A percentile compares a stretch with the other conserved stretches of the same genome.
phyloP scores from a whole-genome alignment of 2,888 invertebrate species.

The Caenorhabditis macrosperma region DNA sequence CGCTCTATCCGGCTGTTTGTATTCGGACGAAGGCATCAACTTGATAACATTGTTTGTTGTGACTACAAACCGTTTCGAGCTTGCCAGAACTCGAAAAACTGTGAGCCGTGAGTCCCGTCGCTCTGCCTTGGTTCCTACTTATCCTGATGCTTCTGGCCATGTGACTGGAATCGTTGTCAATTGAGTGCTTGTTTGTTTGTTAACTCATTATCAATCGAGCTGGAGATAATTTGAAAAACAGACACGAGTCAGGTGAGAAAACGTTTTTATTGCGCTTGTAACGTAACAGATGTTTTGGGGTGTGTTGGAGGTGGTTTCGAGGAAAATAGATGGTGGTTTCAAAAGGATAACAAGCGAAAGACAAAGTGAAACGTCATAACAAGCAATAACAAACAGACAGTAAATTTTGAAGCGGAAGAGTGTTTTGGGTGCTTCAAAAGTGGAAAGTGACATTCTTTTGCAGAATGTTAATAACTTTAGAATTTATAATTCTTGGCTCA shows the following conservation, averaged over 20 bases:
- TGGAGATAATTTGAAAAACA: too few species aligned
- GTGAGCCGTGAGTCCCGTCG: too few species aligned
- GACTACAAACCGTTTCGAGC: too few species aligned
- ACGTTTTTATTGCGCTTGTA: conserved; percentile 5
- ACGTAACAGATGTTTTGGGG: neutral
- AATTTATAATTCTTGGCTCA: conserved; percentile 1
- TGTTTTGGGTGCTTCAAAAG: neutral
- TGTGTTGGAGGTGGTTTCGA: neutral
- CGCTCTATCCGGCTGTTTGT: too few species aligned
- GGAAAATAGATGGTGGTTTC: neutral
- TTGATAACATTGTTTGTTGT: too few species aligned
- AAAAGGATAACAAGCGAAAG: neutral
- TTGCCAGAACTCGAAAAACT: too few species aligned
- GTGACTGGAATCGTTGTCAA: too few species aligned
- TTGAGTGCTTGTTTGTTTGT: too few species aligned
- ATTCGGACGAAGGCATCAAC: too few species aligned
- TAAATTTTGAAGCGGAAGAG: neutral
- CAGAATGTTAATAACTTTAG: neutral
- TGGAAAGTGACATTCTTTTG: neutral
- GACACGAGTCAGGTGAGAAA: neutral
- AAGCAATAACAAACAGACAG: neutral
- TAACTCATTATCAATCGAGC: too few species aligned
- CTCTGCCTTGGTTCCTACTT: too few species aligned
- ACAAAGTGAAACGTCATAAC: conserved; percentile 5
- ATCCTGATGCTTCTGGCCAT: too few species aligned